phyloP scores from a whole-genome alignment of 2,888 invertebrate genomes.

The Sinotaia quadrata region DNA sequence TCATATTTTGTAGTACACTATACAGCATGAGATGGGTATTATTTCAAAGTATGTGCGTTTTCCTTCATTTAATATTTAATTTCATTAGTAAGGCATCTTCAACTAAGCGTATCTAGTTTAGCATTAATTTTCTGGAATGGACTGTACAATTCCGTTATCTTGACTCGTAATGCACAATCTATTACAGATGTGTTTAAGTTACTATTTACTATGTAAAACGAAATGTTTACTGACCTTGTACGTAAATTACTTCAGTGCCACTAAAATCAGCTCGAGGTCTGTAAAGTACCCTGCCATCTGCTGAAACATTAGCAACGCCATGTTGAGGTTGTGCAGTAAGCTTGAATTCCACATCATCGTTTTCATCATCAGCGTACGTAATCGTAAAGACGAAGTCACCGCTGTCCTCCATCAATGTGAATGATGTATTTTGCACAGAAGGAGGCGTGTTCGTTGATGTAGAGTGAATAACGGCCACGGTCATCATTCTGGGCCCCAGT shows the following conservation, averaged over 20 bases:
- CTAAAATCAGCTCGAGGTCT: neutral
- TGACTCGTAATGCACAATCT: too few species aligned
- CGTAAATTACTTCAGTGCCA: neutral
- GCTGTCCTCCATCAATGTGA: conserved; percentile 4
- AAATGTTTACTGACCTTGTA: neutral
- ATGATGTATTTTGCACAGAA: conserved; percentile 1
- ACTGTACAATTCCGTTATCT: too few species aligned
- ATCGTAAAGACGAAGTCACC: conserved; percentile 7
- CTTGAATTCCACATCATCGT: conserved; percentile 7
- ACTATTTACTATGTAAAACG: neutral
- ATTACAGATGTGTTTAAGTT: too few species aligned
- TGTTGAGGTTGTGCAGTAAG: neutral
- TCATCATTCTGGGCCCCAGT: conserved; percentile 12
- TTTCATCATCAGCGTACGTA: conserved; percentile 16
- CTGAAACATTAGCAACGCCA: neutral
- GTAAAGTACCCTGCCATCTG: conserved; percentile 2
- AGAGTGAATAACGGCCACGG: neutral
- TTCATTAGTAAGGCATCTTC: too few species aligned
- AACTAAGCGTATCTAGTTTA: too few species aligned
- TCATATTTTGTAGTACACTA: too few species aligned
- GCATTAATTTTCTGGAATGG: too few species aligned
- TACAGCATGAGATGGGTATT: too few species aligned
- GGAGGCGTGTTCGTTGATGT: conserved; percentile 10
- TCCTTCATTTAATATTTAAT: too few species aligned
- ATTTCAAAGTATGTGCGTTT: too few species aligned